Percentiles rank a stretch among this genome's conserved stretches.
phyloP scores from a whole-genome alignment of 1,140 invertebrate genomes.

The Zaprionus kolodkinae region DNA sequence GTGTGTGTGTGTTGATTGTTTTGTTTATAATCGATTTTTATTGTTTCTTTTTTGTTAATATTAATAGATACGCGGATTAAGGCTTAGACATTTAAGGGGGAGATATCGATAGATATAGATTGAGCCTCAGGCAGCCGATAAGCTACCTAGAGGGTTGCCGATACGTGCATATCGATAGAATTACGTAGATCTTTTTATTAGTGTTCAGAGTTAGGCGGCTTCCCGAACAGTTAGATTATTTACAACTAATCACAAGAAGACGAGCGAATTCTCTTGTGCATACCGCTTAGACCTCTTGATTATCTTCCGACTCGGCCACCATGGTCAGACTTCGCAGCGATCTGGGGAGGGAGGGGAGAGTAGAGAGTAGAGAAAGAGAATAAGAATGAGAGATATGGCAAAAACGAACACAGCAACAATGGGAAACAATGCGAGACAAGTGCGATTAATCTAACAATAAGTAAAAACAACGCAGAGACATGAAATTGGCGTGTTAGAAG shows the following conservation, averaged over 20 bases:
- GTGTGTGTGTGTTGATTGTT: slow-evolving; percentile 1
- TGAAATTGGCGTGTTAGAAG: slow-evolving; percentile 33
- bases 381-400: not conserved
- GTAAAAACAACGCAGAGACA: slow-evolving; percentile 17
- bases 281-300: slow-evolving; percentile 65
- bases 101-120: slow-evolving; percentile 20
- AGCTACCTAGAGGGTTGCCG: not conserved
- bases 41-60: slow-evolving; percentile 22
- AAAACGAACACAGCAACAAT: not conserved
- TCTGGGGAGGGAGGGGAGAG: slow-evolving; percentile 43
- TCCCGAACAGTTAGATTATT: slow-evolving; percentile 69
- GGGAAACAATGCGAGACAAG: slow-evolving; percentile 12
- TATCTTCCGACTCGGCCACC: slow-evolving; percentile 76
- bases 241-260: slow-evolving; percentile 81
- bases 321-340: slow-evolving; percentile 82
- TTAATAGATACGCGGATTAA: slow-evolving; percentile 21
- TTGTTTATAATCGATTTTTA: not conserved
- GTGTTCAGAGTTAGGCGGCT: slow-evolving; percentile 37
- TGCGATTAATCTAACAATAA: slow-evolving; percentile 27
- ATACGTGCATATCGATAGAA: slow-evolving; percentile 6
- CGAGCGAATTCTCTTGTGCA: slow-evolving; percentile 52
- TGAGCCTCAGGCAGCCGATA: slow-evolving; percentile 7
- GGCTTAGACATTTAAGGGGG: slow-evolving; percentile 15
- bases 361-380: not conserved
- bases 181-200: not conserved